Percentiles rank a stretch among this genome's conserved stretches.
Evolutionary conservation across 2,113 vertebrate genomes (phyloP).

Genomic region (Lagopus muta): DNA sequence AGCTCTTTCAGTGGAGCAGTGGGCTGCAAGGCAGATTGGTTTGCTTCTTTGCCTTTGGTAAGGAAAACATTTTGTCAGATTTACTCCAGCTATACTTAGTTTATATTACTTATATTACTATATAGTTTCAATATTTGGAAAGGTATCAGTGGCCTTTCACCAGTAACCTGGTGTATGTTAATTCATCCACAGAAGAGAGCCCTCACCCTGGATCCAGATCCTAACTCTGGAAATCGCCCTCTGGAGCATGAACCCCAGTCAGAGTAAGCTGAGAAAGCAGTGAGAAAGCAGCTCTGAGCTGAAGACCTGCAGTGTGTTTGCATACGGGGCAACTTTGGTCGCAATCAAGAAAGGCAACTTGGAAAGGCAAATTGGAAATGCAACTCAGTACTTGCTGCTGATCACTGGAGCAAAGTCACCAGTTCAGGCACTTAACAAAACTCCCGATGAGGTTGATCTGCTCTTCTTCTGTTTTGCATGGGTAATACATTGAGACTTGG

Average conservation of each 20-base stretch:
- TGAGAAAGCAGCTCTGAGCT: not conserved
- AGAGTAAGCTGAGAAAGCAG: not conserved
- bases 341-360: not conserved
- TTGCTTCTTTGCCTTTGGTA: not conserved
- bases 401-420: not conserved
- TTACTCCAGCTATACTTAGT: not conserved
- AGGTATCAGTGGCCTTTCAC: not conserved
- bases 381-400: not conserved
- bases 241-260: not conserved
- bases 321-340: not conserved
- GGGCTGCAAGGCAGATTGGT: not conserved
- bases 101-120: too few relatives aligned
- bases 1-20: not conserved
- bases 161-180: not conserved
- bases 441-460: accelerated
- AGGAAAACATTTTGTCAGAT: not conserved
- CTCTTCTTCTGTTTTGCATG: not conserved
- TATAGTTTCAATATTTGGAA: not conserved
- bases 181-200: not conserved
- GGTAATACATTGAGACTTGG: accelerated
- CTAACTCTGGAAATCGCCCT: not conserved
- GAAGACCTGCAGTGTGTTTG: not conserved
- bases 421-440: accelerated
- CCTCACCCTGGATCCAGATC: not conserved
- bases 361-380: not conserved